Evolutionary conservation across 2,113 vertebrate genomes (phyloP).

Genomic region (Odocoileus virginianus): DNA sequence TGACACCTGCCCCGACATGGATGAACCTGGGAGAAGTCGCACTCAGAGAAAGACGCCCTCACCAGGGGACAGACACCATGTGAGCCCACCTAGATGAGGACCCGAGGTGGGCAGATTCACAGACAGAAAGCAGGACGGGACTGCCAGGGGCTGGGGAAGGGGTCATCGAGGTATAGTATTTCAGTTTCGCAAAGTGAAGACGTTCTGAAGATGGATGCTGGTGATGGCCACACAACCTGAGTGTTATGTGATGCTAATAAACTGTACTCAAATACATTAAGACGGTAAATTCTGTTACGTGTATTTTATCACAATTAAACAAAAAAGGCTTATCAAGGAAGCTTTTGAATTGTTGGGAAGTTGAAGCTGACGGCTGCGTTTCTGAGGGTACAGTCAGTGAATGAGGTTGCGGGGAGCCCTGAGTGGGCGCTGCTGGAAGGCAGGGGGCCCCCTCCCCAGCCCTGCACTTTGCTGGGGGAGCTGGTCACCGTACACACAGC

Average conservation of each 20-base stretch:
- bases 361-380: not conserved
- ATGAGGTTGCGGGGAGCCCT: too few relatives aligned
- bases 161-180: not conserved
- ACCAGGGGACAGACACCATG: accelerated
- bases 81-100: not conserved
- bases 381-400: not conserved
- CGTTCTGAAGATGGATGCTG: accelerated
- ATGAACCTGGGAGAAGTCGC: accelerated
- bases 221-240: accelerated
- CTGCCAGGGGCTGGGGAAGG: not conserved
- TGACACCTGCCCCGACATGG: accelerated
- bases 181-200: not conserved
- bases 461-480: not conserved
- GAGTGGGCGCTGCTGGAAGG: not conserved
- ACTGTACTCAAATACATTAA: accelerated
- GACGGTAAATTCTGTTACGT: accelerated
- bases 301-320: not conserved
- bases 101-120: not conserved
- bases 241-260: accelerated
- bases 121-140: too few relatives aligned
- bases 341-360: not conserved
- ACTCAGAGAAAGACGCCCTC: too few relatives aligned
- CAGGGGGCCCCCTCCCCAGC: not conserved
- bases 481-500: too few relatives aligned
- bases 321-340: not conserved